These are phyloP conservation scores for Stegastes partitus DNA, from an alignment of 2,113 vertebrate genomes.

Conservation along the genomic window DNA sequence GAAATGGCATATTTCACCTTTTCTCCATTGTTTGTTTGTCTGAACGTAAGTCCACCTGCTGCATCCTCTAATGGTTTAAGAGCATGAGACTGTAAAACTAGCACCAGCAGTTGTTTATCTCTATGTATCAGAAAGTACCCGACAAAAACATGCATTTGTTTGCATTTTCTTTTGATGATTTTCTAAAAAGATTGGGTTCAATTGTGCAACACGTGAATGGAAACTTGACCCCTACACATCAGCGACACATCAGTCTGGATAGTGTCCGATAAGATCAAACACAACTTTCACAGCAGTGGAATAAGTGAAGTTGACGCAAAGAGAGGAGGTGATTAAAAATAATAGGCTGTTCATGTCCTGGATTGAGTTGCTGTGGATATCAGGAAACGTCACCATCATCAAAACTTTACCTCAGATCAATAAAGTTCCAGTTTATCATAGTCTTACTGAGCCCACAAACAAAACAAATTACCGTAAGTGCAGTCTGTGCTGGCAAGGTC, in stretches of 20 bases:
- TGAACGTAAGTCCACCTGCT: background rate
- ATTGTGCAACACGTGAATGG: too few relatives aligned
- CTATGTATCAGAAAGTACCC: too few relatives aligned
- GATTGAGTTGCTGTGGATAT: background rate
- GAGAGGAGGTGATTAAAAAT: background rate
- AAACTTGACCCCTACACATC: too few relatives aligned
- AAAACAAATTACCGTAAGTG: background rate
- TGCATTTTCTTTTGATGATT: too few relatives aligned
- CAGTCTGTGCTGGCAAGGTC: background rate
- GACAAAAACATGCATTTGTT: too few relatives aligned
- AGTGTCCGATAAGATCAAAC: background rate
- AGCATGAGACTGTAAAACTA: too few relatives aligned
- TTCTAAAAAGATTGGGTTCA: too few relatives aligned
- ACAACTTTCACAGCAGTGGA: background rate
- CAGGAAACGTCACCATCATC: background rate
- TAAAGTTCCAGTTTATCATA: background rate
- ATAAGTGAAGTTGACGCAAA: constrained; percentile 3
- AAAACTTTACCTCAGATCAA: background rate
- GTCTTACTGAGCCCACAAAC: background rate
- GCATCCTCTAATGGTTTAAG: background rate
- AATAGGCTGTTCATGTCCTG: background rate
- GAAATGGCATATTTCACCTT: too few relatives aligned
- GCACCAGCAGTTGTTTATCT: too few relatives aligned
- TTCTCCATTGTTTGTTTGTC: too few relatives aligned
- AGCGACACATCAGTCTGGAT: too few relatives aligned